These are phyloP conservation scores for Florisuga fusca DNA, from an alignment of 2,797 vertebrate genomes.

Conservation along the genomic window DNA sequence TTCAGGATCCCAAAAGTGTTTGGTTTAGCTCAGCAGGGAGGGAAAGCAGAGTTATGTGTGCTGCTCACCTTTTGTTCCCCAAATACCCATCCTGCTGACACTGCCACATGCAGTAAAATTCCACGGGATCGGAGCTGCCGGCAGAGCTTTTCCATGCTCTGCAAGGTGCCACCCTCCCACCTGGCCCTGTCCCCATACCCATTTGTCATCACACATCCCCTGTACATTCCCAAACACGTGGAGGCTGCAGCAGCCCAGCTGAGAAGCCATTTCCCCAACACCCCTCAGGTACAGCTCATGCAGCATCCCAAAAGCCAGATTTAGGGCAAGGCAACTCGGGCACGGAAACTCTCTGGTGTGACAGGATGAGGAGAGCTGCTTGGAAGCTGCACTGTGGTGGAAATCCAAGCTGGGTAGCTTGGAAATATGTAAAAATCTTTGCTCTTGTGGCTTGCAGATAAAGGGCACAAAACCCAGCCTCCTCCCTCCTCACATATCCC, in stretches of 20 bases:
- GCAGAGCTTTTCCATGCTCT: not conserved
- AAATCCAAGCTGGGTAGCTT: not conserved
- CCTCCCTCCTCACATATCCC: not conserved
- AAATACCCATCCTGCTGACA: not conserved
- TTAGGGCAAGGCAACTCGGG: not conserved
- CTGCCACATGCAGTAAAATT: accelerated
- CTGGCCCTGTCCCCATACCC: accelerated
- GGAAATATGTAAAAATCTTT: not conserved
- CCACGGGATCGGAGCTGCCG: accelerated
- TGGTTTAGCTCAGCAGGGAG: not conserved
- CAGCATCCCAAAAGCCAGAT: accelerated
- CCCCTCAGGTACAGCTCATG: accelerated
- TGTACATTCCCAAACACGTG: accelerated
- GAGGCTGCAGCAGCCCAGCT: not conserved
- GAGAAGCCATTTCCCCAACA: accelerated
- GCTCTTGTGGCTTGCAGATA: not conserved
- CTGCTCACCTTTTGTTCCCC: not conserved
- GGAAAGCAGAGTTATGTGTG: not conserved
- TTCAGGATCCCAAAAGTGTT: not conserved
- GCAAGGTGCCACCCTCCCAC: not conserved
- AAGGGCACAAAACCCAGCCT: not conserved
- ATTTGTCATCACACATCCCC: accelerated
- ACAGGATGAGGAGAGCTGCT: not conserved
- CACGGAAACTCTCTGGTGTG: accelerated
- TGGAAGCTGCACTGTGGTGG: accelerated